These are phyloP conservation scores for Stercorarius parasiticus DNA, from an alignment of 2,113 vertebrate genomes.

Conservation along the genomic window DNA sequence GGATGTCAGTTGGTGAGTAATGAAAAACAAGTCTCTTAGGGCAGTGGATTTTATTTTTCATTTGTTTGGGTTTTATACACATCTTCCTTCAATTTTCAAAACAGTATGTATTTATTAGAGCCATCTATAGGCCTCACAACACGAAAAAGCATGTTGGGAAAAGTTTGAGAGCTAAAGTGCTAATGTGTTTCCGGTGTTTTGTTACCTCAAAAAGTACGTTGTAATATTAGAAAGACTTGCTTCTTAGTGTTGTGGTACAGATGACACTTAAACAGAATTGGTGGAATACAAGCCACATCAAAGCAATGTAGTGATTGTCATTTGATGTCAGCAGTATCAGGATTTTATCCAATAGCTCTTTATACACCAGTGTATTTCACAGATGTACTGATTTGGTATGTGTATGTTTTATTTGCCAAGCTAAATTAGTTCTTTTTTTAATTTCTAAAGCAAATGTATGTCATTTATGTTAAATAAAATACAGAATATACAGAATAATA, in stretches of 20 bases:
- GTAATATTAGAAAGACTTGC: not conserved
- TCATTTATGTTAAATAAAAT: not conserved
- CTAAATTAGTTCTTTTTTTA: not conserved
- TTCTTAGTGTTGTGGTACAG: not conserved
- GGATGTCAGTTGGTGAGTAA: conserved; percentile 96
- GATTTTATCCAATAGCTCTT: not conserved
- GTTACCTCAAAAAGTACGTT: not conserved
- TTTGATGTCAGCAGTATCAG: not conserved
- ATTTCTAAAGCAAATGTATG: not conserved
- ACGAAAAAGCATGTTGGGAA: not conserved
- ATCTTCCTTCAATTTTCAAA: not conserved
- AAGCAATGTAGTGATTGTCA: not conserved
- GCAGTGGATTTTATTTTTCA: not conserved
- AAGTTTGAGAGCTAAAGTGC: not conserved
- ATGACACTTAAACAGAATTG: not conserved
- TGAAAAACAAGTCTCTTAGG: not conserved
- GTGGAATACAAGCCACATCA: not conserved
- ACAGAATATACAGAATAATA: not conserved
- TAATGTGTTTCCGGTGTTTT: not conserved
- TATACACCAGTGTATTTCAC: not conserved
- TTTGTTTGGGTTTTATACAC: not conserved
- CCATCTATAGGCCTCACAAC: not conserved
- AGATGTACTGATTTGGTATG: not conserved
- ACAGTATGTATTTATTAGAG: not conserved
- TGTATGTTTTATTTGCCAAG: not conserved